A percentile compares a stretch with the other conserved stretches of the same genome.
Conservation (phyloP, 1,140 invertebrate genomes). For the Calosoma granatense region DNA sequence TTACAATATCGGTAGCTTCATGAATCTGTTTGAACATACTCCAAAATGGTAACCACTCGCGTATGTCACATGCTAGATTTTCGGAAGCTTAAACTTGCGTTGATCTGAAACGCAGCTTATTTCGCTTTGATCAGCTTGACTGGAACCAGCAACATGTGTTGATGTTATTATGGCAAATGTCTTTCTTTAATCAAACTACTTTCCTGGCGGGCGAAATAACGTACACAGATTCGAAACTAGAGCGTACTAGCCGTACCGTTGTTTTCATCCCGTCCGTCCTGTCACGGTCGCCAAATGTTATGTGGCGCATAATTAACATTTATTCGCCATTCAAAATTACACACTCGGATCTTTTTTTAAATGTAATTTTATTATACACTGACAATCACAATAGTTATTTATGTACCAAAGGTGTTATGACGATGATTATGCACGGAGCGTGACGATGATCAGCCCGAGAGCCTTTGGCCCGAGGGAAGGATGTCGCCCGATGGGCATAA, state of each 20-base stretch:
- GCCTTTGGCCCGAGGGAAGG: too few species aligned
- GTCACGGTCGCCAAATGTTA: background rate
- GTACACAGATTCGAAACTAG: background rate
- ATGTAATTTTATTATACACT: too few species aligned
- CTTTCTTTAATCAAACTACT: background rate
- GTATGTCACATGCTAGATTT: slow-evolving; percentile 12
- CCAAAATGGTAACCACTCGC: slow-evolving; percentile 28
- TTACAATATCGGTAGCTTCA: slow-evolving; percentile 18
- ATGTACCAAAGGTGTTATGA: too few species aligned
- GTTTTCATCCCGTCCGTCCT: background rate
- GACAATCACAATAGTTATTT: too few species aligned
- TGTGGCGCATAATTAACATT: background rate
- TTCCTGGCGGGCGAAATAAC: background rate
- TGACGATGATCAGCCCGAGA: too few species aligned
- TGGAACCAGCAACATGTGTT: background rate
- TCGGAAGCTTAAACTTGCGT: background rate
- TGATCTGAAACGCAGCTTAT: background rate
- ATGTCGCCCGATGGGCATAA: too few species aligned
- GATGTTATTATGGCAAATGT: background rate
- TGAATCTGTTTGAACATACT: slow-evolving; percentile 25
- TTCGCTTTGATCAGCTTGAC: background rate
- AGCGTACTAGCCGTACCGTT: background rate
- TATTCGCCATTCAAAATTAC: too few species aligned
- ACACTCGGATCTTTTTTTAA: too few species aligned
- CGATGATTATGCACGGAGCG: too few species aligned